These are phyloP conservation scores for Mesembrinibis cayennensis DNA, from an alignment of 2,113 vertebrate genomes.

Conservation along the genomic window DNA sequence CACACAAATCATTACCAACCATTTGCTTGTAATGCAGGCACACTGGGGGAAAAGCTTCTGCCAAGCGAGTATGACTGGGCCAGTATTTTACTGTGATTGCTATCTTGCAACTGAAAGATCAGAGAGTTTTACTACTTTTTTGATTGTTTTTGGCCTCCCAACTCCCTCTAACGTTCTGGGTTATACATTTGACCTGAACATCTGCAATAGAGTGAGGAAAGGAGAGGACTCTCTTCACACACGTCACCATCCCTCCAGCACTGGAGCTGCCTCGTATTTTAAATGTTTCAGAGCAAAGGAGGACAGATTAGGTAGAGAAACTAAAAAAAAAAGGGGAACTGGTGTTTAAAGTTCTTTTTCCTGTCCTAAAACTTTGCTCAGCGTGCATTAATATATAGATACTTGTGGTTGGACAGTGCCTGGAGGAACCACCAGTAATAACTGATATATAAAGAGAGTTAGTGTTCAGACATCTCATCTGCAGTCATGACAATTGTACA, in stretches of 20 bases:
- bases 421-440: neutral
- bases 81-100: neutral
- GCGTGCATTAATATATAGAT: neutral
- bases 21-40: slow-evolving; percentile 28
- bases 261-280: neutral
- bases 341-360: neutral
- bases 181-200: neutral
- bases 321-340: neutral
- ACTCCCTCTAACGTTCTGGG: neutral
- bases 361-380: neutral
- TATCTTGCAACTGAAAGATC: neutral
- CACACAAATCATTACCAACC: slow-evolving; percentile 62
- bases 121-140: neutral
- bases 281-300: neutral
- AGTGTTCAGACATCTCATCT: neutral
- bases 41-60: neutral
- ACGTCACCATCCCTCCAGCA: neutral
- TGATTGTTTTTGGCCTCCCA: neutral
- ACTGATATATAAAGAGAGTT: neutral
- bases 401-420: neutral
- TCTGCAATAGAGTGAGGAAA: neutral
- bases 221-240: neutral
- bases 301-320: neutral
- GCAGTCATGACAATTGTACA: neutral
- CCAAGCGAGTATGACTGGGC: neutral